Conservation (phyloP, 2,888 invertebrate genomes). For the Patella ulyssiponensis region DNA sequence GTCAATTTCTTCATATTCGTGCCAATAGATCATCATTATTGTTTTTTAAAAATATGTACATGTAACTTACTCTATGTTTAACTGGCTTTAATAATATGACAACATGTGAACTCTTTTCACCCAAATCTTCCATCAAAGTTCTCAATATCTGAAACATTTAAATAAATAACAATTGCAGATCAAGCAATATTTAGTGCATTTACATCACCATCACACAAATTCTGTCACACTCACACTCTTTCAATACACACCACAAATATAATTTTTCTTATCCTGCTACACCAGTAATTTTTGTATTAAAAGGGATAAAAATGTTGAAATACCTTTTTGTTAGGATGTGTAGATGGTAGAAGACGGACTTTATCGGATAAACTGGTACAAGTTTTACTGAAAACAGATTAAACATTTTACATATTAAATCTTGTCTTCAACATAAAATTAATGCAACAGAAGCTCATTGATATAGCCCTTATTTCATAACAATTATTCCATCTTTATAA, state of each 20-base stretch:
- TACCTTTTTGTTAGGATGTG: slow-evolving; percentile 58
- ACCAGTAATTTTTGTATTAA: too few relatives aligned
- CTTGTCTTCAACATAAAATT: neutral
- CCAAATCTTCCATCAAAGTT: slow-evolving; percentile 45
- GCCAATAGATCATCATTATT: too few relatives aligned
- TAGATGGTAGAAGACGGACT: slow-evolving; percentile 52
- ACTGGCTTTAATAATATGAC: slow-evolving; percentile 51
- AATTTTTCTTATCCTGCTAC: too few relatives aligned
- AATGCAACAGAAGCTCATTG: too few relatives aligned
- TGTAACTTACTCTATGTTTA: slow-evolving; percentile 44
- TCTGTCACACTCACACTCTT: too few relatives aligned
- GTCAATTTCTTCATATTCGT: too few relatives aligned
- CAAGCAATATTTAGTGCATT: too few relatives aligned
- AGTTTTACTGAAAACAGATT: slow-evolving; percentile 42
- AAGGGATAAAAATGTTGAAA: too few relatives aligned
- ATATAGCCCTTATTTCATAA: too few relatives aligned
- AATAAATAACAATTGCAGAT: neutral
- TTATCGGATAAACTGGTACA: slow-evolving; percentile 52
- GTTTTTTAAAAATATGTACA: neutral
- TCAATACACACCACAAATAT: too few relatives aligned
- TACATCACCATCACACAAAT: too few relatives aligned
- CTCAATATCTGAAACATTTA: slow-evolving; percentile 49
- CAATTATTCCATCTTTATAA: too few relatives aligned
- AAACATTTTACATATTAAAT: neutral
- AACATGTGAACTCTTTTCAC: slow-evolving; percentile 46